These are phyloP conservation scores for Xanthia togata DNA, from an alignment of 2,888 invertebrate genomes.

Conservation along the genomic window DNA sequence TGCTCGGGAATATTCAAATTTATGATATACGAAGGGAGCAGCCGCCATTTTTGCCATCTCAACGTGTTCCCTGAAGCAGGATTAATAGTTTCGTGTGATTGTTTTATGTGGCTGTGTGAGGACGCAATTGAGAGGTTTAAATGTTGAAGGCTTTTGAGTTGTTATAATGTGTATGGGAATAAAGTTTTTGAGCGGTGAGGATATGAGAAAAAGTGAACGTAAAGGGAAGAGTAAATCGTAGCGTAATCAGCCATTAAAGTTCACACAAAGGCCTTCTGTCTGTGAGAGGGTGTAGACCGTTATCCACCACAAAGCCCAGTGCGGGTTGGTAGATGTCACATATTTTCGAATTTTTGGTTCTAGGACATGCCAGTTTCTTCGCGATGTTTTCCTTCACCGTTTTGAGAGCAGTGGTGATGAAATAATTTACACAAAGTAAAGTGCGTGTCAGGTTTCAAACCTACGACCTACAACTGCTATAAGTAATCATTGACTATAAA, in stretches of 20 bases:
- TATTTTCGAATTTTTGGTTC: no score
- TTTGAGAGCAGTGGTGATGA: no score
- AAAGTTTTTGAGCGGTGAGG: background rate
- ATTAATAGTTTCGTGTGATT: slow-evolving; percentile 75
- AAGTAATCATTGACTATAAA: background rate
- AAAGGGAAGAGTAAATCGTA: background rate
- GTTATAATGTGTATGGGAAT: slow-evolving; percentile 35
- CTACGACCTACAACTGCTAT: no score
- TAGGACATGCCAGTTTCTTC: no score
- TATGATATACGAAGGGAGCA: slow-evolving; percentile 81
- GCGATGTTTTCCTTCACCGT: no score
- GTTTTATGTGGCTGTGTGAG: slow-evolving; percentile 58
- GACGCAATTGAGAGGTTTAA: slow-evolving; percentile 43
- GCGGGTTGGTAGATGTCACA: no score
- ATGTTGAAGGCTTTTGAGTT: slow-evolving; percentile 22
- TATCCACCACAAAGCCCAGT: no score
- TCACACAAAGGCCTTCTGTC: no score
- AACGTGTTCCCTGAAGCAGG: slow-evolving; percentile 70
- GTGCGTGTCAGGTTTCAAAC: no score
- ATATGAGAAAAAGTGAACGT: background rate
- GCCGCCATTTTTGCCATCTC: slow-evolving; percentile 78
- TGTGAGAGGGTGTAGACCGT: no score
- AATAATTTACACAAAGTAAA: no score
- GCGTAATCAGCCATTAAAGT: no score
- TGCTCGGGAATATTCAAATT: slow-evolving; percentile 87